These are phyloP conservation scores for Chloropsis hardwickii DNA, from an alignment of 2,113 vertebrate species.

Conservation along the genomic window DNA sequence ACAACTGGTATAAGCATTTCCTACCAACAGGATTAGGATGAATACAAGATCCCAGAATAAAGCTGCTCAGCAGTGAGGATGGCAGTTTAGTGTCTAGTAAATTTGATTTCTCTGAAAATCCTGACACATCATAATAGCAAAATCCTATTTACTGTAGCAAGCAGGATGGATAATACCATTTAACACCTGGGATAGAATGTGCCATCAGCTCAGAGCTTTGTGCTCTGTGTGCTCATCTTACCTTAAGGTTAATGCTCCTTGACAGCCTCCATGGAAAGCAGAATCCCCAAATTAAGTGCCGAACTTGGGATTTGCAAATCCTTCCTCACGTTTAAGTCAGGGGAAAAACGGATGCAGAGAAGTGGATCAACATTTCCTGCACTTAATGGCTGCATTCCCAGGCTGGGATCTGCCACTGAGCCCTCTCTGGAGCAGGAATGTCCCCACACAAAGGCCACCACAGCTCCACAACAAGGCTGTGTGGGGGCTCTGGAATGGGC, in stretches of 20 bases:
- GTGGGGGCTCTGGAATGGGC: not conserved
- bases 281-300: conserved; percentile 72
- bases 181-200: conserved; percentile 74
- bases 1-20: conserved; percentile 78
- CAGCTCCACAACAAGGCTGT: not conserved
- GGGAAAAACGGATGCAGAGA: not conserved
- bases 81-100: conserved; percentile 77
- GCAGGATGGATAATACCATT: conserved; percentile 80
- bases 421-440: not conserved
- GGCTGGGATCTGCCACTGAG: not conserved
- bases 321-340: conserved; percentile 29
- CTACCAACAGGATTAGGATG: conserved; percentile 77
- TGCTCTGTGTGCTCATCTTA: conserved; percentile 70
- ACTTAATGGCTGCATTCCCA: not conserved
- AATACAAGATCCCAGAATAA: conserved; percentile 77
- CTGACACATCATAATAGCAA: conserved; percentile 83
- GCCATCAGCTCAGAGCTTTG: conserved; percentile 73
- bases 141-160: conserved; percentile 84
- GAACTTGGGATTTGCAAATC: conserved; percentile 68
- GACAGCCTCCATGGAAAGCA: conserved; percentile 72
- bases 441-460: not conserved
- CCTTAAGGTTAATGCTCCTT: conserved; percentile 79
- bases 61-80: conserved; percentile 75
- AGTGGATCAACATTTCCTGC: conserved; percentile 33
- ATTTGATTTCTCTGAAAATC: conserved; percentile 82